A percentile compares a stretch with the other conserved stretches of the same genome.
These are phyloP conservation scores for Lonchura striata DNA, from an alignment of 2,113 vertebrate genomes.

Conservation along the genomic window DNA sequence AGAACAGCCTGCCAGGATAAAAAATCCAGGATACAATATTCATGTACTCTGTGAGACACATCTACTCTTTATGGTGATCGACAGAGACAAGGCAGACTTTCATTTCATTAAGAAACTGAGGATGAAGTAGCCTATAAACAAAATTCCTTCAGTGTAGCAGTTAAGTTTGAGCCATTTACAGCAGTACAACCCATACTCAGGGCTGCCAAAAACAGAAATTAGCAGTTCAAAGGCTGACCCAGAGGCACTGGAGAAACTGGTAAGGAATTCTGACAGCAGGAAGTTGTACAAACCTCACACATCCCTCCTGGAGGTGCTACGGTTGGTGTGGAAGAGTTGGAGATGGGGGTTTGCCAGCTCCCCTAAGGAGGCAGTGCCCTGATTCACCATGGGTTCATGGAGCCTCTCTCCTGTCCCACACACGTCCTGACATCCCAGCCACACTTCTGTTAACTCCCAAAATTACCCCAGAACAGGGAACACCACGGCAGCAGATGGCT, in stretches of 20 bases:
- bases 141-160: not conserved
- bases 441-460: not conserved
- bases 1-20: not conserved
- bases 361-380: not conserved
- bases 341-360: not conserved
- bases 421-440: fast-evolving
- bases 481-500: not conserved
- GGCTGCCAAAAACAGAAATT: not conserved
- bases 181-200: not conserved
- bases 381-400: fast-evolving
- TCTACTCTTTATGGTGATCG: not conserved
- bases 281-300: not conserved
- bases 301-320: not conserved
- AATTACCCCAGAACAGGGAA: not conserved
- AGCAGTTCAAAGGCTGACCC: not conserved
- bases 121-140: not conserved
- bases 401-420: not conserved
- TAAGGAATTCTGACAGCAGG: not conserved
- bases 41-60: not conserved
- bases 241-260: not conserved
- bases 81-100: not conserved
- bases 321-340: fast-evolving
- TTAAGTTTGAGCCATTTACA: not conserved
- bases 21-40: not conserved
- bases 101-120: not conserved